phyloP scores from a whole-genome alignment of 2,888 invertebrate species.

The Azorinus chamasolen region DNA sequence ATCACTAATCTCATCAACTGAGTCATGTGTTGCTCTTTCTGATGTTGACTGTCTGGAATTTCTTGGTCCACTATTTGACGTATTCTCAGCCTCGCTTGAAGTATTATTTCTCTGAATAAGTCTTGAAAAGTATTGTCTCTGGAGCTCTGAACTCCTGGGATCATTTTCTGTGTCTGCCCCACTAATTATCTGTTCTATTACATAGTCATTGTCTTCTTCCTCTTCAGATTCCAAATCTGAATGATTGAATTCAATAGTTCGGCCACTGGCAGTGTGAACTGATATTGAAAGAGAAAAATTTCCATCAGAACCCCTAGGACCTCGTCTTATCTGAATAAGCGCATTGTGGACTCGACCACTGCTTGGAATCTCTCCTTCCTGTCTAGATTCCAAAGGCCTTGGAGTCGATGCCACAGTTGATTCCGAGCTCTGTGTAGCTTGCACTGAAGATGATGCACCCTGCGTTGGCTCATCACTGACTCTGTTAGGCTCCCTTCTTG shows the following conservation, averaged over 20 bases:
- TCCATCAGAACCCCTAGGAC: constrained; percentile 48
- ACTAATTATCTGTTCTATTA: constrained; percentile 37
- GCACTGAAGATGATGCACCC: neutral
- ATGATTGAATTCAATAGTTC: constrained; percentile 59
- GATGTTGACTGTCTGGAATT: too few species aligned
- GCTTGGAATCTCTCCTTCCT: too few species aligned
- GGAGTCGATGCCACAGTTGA: too few species aligned
- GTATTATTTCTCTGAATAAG: too few species aligned
- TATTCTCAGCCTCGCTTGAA: neutral
- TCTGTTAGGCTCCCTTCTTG: neutral
- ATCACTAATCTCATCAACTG: neutral
- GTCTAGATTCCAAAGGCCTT: too few species aligned
- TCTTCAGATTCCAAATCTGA: constrained; percentile 55
- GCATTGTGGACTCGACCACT: constrained; percentile 40
- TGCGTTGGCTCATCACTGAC: neutral
- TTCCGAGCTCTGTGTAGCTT: neutral
- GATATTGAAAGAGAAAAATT: constrained; percentile 61
- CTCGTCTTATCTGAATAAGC: constrained; percentile 57
- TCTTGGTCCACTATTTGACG: neutral
- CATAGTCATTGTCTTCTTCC: constrained; percentile 49
- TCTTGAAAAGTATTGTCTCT: too few species aligned
- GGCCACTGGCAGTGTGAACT: constrained; percentile 58
- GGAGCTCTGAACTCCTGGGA: too few species aligned
- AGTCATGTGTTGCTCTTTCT: too few species aligned
- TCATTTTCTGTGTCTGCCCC: neutral